Conservation (phyloP, 2,113 vertebrate species). For the Erpornis zantholeuca region DNA sequence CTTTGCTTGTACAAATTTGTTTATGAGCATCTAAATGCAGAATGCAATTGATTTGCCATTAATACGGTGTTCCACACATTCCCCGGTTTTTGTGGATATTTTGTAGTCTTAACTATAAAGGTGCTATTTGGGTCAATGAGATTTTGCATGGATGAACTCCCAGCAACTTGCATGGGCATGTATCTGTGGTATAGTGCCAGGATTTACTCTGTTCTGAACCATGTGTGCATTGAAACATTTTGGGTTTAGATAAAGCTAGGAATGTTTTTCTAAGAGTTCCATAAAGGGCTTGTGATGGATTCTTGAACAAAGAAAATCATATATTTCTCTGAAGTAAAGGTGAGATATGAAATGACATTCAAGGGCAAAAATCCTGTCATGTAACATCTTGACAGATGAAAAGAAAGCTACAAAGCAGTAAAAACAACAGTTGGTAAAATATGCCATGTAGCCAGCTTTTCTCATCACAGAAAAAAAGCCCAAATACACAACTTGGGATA, state of each 20-base stretch:
- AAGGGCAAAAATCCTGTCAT: constrained; percentile 42
- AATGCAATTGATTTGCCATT: not conserved
- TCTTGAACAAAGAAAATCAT: constrained; percentile 21
- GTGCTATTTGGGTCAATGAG: not conserved
- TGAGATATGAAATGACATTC: constrained; percentile 54
- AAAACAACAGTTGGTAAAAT: constrained; percentile 52
- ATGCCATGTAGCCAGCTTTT: constrained; percentile 42
- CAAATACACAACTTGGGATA: not conserved
- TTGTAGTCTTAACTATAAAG: not conserved
- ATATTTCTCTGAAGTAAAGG: constrained; percentile 45
- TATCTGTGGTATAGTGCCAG: not conserved
- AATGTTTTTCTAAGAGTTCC: constrained; percentile 7
- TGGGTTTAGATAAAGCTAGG: not conserved
- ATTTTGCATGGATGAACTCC: not conserved
- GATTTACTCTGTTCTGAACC: not conserved
- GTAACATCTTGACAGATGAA: constrained; percentile 57
- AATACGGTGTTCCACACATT: not conserved
- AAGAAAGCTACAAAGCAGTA: constrained; percentile 58
- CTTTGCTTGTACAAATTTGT: not conserved
- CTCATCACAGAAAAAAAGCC: not conserved
- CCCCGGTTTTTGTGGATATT: not conserved
- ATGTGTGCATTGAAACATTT: not conserved
- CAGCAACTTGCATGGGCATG: not conserved
- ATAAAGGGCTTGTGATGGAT: constrained; percentile 2
- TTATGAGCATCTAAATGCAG: not conserved